Evolutionary conservation across 2,113 vertebrate species (phyloP).

Genomic region (Microcebus ravelobensis): DNA sequence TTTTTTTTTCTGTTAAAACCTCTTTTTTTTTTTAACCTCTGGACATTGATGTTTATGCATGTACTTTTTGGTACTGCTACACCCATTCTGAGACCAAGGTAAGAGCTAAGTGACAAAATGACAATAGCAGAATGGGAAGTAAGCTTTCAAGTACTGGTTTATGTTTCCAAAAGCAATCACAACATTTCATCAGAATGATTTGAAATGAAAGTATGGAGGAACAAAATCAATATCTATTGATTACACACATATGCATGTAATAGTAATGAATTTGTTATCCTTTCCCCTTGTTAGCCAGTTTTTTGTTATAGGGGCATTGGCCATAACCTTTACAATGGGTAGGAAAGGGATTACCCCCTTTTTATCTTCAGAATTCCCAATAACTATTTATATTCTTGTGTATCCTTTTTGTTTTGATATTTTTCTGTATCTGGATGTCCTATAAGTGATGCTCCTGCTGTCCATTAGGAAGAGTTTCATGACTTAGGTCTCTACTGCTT

Average conservation of each 20-base stretch:
- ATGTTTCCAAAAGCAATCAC: background rate
- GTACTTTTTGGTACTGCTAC: background rate
- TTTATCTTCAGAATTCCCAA: background rate
- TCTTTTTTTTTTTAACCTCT: background rate
- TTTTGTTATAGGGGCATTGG: background rate
- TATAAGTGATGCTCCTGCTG: background rate
- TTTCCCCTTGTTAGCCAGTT: background rate
- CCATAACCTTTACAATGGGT: background rate
- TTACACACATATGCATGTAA: background rate
- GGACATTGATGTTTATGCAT: background rate
- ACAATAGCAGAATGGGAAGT: background rate
- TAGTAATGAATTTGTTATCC: background rate
- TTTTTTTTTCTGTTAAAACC: no score
- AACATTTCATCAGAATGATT: background rate
- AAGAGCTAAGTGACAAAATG: background rate
- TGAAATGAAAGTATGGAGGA: background rate
- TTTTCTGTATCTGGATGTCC: background rate
- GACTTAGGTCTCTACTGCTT: background rate
- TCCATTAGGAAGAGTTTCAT: background rate
- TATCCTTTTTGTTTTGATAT: background rate
- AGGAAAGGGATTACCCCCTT: background rate
- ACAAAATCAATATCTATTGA: background rate
- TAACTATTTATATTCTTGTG: background rate
- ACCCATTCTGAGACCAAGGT: background rate
- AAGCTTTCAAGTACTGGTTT: background rate